Evolutionary conservation across 2,113 vertebrate genomes (phyloP), one percentile per base, ranked within the genome.

Genomic region (Gymnorhina tibicen): DNA sequence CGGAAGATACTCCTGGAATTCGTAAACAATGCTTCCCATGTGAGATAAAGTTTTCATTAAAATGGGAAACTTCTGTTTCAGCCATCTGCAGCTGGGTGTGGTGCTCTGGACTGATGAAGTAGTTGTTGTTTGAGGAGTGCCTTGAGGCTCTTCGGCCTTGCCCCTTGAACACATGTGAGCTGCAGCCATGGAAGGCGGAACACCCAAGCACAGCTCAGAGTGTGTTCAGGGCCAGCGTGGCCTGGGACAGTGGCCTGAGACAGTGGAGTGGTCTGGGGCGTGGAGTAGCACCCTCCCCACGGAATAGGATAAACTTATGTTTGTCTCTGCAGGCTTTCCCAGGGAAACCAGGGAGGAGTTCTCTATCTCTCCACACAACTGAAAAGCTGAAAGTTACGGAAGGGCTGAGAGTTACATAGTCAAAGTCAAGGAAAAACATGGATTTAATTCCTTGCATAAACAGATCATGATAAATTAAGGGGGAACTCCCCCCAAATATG

Each of bases 21-120:
- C 22, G 3, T 86, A 93, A 95, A 96, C 85, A 96, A 19, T 69
- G 82, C 72, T 80, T 90, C 87, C 50, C 59, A 76, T 87, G 81
- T n/a, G 52, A 96, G 94, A 95, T 73, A 88, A 86, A 86, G 75
- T 88, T 90, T 86, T 93, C 49, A 78, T 95, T 92, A 89, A 91
- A 94, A 93, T 64, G 52, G 79, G 39, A 92, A 88, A 55, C 67
- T 69, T 95, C 79, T 91, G 63, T 79, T 94, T 60, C 55, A 87
- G 68, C 85, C 92, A 91, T 94, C 92, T 95, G 93, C 72, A 70
- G 75, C 72, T 69, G 90, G 95, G 93, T 74, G 95, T 52, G 90
- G 68, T 41, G 17, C 79, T 87, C 50, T 7, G 85, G 59, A 37
- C 26, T 56, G 90, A 83, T 91, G 95, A 80, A 94, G 90, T 85